phyloP scores from a whole-genome alignment of 2,888 invertebrate genomes.

The Ochropacha duplaris region DNA sequence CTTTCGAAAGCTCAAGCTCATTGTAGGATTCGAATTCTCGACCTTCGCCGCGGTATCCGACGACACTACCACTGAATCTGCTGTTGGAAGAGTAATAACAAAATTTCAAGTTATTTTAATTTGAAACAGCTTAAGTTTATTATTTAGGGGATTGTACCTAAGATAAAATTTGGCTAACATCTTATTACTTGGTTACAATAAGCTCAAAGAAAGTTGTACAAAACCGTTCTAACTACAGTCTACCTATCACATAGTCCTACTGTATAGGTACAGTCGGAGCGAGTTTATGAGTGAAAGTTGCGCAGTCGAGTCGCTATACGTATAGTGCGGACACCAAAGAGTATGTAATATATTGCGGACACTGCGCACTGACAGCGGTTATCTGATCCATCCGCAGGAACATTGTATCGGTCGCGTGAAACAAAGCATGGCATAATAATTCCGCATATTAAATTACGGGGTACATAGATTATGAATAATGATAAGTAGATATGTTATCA shows the following conservation, averaged over 20 bases:
- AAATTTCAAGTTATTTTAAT: too few species aligned
- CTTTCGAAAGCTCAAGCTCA: too few species aligned
- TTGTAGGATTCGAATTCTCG: too few species aligned
- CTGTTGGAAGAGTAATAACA: too few species aligned
- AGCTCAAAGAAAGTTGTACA: background rate
- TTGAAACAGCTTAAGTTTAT: too few species aligned
- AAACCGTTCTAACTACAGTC: slow-evolving; percentile 1
- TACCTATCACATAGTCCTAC: slow-evolving; percentile 5
- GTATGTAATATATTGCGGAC: slow-evolving; percentile 11
- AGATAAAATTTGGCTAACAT: background rate
- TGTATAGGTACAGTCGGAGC: slow-evolving; percentile 14
- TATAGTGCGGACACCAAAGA: slow-evolving; percentile 10
- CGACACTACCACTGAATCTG: too few species aligned
- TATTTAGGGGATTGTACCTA: too few species aligned
- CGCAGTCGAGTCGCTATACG: too few species aligned
- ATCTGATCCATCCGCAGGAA: slow-evolving; percentile 21
- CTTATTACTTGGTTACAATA: background rate
- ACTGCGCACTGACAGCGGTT: slow-evolving; percentile 11
- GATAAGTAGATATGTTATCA: background rate
- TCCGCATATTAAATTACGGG: background rate
- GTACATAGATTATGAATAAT: background rate
- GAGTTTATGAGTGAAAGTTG: slow-evolving; percentile 49
- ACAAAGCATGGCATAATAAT: background rate
- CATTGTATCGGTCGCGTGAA: background rate
- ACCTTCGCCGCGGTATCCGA: too few species aligned